Evolutionary conservation across 2,797 vertebrate species (phyloP).

Genomic region (Enteromius thamalakanensis): DNA sequence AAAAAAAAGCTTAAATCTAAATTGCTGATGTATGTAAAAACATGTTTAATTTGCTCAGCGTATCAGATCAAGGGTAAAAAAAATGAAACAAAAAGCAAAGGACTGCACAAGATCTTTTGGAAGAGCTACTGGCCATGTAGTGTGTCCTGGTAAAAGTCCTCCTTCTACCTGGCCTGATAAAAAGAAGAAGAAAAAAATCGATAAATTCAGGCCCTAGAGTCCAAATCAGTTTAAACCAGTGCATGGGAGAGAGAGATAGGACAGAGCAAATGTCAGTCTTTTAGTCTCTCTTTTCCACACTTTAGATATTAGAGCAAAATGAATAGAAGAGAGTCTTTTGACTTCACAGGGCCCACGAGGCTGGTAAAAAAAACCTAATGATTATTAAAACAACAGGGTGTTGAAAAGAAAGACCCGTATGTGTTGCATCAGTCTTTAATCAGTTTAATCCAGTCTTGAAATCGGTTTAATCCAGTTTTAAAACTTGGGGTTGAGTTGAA

Average conservation of each 20-base stretch:
- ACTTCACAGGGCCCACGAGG: constrained; percentile 4
- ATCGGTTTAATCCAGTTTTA: constrained; percentile 12
- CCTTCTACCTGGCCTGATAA: constrained; percentile 34
- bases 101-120: constrained; percentile 4
- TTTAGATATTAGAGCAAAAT: constrained; percentile 27
- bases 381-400: constrained; percentile 32
- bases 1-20: background rate
- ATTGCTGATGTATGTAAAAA: background rate
- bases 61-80: background rate
- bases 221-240: constrained; percentile 42
- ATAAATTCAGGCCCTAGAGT: constrained; percentile 32
- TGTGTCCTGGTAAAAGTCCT: constrained; percentile 36
- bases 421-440: constrained; percentile 27
- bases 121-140: constrained; percentile 29
- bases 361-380: constrained; percentile 23
- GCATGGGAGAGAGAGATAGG: constrained; percentile 28
- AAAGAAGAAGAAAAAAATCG: background rate
- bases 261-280: constrained; percentile 28
- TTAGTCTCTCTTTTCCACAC: constrained; percentile 7
- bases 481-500: background rate
- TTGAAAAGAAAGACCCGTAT: constrained; percentile 15
- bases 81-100: constrained; percentile 19
- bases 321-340: constrained; percentile 26
- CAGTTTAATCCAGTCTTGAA: constrained; percentile 18
- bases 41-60: background rate